Conservation (phyloP, 2,113 vertebrate genomes). For the Tapirus terrestris region DNA sequence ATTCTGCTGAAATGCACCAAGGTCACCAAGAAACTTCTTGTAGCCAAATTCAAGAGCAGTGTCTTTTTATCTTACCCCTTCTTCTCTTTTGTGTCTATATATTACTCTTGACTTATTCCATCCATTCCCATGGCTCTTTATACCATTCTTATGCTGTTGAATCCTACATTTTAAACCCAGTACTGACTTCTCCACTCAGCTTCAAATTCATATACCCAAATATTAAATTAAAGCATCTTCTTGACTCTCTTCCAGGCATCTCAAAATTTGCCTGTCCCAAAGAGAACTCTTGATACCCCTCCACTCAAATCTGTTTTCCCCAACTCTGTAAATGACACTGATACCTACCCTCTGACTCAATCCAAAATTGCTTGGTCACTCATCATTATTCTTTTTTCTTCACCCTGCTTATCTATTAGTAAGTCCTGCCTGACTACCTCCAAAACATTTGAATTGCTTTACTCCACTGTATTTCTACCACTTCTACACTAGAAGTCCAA, state of each 20-base stretch:
- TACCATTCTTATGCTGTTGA: neutral
- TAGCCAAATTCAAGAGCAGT: neutral
- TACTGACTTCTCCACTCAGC: neutral
- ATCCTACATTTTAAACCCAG: neutral
- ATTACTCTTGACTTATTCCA: neutral
- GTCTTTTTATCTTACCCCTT: neutral
- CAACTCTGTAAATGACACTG: neutral
- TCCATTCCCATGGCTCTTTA: neutral
- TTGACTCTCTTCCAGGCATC: neutral
- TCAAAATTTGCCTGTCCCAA: slow-evolving; percentile 25
- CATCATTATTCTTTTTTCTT: neutral
- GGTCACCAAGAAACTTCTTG: neutral
- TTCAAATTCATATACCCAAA: neutral
- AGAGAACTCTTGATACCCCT: neutral
- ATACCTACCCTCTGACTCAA: neutral
- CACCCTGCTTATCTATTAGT: neutral
- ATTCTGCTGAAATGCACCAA: neutral
- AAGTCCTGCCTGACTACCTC: neutral
- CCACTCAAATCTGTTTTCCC: neutral
- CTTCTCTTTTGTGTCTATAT: neutral
- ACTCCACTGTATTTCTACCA: neutral
- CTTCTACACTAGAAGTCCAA: neutral
- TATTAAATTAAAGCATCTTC: neutral
- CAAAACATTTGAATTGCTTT: neutral
- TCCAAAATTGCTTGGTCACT: neutral